A percentile compares a stretch with the other conserved stretches of the same genome.
Evolutionary conservation across 2,888 invertebrate genomes (phyloP).

Genomic region (Drosophila yooni): DNA sequence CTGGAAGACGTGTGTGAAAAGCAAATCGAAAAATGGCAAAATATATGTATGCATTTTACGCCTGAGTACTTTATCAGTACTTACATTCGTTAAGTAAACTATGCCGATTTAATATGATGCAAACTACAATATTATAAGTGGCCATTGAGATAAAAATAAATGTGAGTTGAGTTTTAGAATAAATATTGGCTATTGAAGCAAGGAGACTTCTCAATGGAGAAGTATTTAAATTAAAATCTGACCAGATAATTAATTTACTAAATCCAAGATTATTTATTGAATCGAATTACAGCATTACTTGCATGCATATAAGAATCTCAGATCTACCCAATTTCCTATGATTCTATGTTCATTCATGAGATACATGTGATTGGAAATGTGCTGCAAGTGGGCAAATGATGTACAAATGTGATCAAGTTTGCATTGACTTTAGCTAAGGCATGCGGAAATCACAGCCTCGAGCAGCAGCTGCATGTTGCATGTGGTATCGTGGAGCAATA

Average conservation of each 20-base stretch:
- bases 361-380: slow-evolving; percentile 11
- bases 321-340: background rate
- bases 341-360: background rate
- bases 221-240: background rate
- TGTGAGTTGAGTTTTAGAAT: background rate
- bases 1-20: background rate
- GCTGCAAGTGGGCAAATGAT: slow-evolving; percentile 32
- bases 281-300: background rate
- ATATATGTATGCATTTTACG: background rate
- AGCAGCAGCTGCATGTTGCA: slow-evolving; percentile 30
- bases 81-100: background rate
- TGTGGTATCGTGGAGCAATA: slow-evolving; percentile 37
- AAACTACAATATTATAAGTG: background rate
- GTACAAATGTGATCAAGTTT: slow-evolving; percentile 31
- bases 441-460: slow-evolving; percentile 70
- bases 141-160: background rate
- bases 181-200: no score
- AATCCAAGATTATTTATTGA: background rate
- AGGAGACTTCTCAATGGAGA: background rate
- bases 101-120: background rate
- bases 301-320: background rate
- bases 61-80: background rate
- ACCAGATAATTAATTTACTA: background rate
- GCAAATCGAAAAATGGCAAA: background rate
- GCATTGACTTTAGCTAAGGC: slow-evolving; percentile 31